Percentiles rank a stretch among this genome's conserved stretches.
Conservation (phyloP, 1,140 invertebrate genomes). For the Penaeus indicus region DNA sequence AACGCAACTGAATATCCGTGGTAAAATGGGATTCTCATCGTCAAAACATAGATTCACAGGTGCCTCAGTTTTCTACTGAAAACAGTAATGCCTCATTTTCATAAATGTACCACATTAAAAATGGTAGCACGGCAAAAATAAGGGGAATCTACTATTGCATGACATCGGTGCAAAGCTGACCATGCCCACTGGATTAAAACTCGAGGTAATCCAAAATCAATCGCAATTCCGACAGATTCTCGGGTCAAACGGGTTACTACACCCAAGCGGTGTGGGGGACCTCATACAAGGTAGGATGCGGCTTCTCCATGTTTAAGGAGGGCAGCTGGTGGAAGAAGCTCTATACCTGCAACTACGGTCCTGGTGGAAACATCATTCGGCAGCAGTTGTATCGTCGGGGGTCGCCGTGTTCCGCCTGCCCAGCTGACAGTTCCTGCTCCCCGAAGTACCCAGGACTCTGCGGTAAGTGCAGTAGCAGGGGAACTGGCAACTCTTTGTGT, state of each 20-base stretch:
- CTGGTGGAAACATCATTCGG: constrained; percentile 68
- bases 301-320: constrained; percentile 53
- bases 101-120: no score
- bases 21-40: no score
- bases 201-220: no score
- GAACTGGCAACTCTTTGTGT: no score
- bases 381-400: constrained; percentile 68
- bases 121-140: no score
- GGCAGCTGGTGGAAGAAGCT: constrained; percentile 65
- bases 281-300: constrained; percentile 63
- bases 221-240: background rate
- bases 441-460: constrained; percentile 68
- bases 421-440: constrained; percentile 66
- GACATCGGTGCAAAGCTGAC: no score
- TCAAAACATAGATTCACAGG: no score
- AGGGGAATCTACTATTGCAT: no score
- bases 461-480: background rate
- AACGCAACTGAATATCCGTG: no score
- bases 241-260: constrained; percentile 69
- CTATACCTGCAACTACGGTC: constrained; percentile 62
- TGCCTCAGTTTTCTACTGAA: no score
- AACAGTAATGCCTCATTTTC: no score
- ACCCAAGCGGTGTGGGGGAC: constrained; percentile 70
- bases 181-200: no score
- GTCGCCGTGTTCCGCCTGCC: constrained; percentile 68